phyloP scores from a whole-genome alignment of 1,140 invertebrate species.

The Lepidostoma basale region DNA sequence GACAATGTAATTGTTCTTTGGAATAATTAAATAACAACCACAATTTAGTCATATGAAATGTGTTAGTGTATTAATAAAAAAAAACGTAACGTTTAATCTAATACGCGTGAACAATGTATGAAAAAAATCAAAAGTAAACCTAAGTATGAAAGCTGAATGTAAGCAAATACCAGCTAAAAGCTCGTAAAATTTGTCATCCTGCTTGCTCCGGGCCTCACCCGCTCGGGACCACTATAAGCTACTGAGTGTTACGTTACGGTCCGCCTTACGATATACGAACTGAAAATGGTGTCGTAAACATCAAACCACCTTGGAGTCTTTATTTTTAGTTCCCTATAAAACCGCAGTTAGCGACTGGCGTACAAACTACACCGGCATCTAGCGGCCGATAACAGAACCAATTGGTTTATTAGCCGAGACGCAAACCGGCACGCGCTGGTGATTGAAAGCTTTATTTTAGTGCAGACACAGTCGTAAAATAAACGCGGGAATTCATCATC shows the following conservation, averaged over 20 bases:
- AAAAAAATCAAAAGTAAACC: no score
- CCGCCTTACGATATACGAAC: conserved; percentile 52
- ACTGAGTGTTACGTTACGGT: conserved; percentile 23
- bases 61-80: no score
- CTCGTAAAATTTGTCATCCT: neutral
- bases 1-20: no score
- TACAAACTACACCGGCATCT: conserved; percentile 50
- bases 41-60: no score
- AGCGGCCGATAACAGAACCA: conserved; percentile 47
- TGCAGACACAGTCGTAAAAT: conserved; percentile 20
- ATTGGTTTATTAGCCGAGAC: conserved; percentile 37
- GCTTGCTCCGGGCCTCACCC: neutral
- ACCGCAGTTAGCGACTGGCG: conserved; percentile 41
- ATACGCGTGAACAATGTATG: no score
- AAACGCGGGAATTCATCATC: neutral
- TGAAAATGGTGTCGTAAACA: conserved; percentile 58
- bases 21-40: no score
- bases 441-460: conserved; percentile 27
- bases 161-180: no score
- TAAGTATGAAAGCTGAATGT: no score
- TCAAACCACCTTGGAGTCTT: conserved; percentile 47
- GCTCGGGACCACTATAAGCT: conserved; percentile 19
- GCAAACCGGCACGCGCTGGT: conserved; percentile 33
- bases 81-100: no score
- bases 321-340: conserved; percentile 48